Conservation (phyloP, 2,888 invertebrate genomes). For the Polymixis lichenea region DNA sequence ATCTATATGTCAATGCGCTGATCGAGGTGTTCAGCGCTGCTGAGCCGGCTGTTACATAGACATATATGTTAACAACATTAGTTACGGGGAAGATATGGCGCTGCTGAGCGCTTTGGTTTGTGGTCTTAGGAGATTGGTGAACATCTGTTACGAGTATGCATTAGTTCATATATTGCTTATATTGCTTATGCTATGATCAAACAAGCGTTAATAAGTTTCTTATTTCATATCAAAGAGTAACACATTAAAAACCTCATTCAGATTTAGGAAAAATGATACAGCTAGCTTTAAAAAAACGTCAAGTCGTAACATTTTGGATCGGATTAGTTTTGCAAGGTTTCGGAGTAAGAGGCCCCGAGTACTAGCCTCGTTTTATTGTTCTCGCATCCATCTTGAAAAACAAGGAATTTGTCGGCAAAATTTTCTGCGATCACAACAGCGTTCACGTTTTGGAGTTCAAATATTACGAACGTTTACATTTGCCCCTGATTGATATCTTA, state of each 20-base stretch:
- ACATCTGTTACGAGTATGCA: neutral
- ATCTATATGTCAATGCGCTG: neutral
- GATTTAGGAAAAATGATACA: neutral
- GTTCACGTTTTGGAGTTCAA: neutral
- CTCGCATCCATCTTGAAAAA: no score
- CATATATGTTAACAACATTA: neutral
- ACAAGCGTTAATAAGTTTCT: neutral
- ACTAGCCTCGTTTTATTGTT: neutral
- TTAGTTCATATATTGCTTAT: neutral
- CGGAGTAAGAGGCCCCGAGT: neutral
- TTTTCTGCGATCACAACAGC: neutral
- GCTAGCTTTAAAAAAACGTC: neutral
- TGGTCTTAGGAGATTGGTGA: slow-evolving; percentile 2
- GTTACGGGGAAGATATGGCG: neutral
- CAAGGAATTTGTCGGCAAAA: neutral
- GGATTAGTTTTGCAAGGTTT: neutral
- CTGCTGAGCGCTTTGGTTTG: slow-evolving; percentile 17
- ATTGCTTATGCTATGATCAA: neutral
- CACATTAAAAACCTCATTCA: neutral
- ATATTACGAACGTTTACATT: neutral
- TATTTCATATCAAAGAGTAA: neutral
- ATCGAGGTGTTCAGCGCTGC: slow-evolving; percentile 10
- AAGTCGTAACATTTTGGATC: neutral
- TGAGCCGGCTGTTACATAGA: neutral
- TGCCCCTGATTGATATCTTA: neutral